Percentiles rank a stretch among this genome's conserved stretches.
phyloP scores from a whole-genome alignment of 1,140 invertebrate species.

The Globodera ellingtonae region DNA sequence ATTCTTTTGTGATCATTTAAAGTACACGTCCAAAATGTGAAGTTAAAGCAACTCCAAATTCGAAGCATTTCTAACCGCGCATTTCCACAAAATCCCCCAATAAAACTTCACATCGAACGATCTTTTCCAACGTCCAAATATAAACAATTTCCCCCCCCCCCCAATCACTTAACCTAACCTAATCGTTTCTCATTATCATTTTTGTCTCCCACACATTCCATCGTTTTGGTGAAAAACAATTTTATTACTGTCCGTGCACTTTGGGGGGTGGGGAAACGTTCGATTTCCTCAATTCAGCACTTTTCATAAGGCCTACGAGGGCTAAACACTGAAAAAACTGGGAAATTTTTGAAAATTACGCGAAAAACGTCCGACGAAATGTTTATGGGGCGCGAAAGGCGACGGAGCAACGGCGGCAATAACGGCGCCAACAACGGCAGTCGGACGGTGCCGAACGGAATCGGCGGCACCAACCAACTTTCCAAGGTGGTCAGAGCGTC shows the following conservation, averaged over 20 bases:
- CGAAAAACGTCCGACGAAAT: no score
- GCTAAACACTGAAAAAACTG: no score
- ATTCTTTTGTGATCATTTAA: no score
- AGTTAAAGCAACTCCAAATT: no score
- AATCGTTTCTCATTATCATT: not conserved
- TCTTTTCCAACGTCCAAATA: no score
- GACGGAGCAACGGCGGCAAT: not conserved
- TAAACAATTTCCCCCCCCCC: no score
- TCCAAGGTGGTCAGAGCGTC: constrained; percentile 6
- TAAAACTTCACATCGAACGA: no score
- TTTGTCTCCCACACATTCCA: not conserved
- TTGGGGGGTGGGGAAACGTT: not conserved
- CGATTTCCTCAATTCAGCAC: not conserved
- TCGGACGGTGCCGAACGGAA: not conserved
- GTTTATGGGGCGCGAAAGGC: not conserved
- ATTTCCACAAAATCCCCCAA: no score
- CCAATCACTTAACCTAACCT: not conserved
- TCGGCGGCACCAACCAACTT: not conserved
- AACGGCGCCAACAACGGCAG: not conserved
- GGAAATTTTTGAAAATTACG: no score
- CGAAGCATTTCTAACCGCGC: no score
- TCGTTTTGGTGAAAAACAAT: not conserved
- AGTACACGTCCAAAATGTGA: no score
- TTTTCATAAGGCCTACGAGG: no score
- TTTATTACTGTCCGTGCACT: not conserved